A percentile compares a stretch with the other conserved stretches of the same genome.
These are phyloP conservation scores for Trachelus tabidus DNA, from an alignment of 2,888 invertebrate genomes.

Conservation along the genomic window DNA sequence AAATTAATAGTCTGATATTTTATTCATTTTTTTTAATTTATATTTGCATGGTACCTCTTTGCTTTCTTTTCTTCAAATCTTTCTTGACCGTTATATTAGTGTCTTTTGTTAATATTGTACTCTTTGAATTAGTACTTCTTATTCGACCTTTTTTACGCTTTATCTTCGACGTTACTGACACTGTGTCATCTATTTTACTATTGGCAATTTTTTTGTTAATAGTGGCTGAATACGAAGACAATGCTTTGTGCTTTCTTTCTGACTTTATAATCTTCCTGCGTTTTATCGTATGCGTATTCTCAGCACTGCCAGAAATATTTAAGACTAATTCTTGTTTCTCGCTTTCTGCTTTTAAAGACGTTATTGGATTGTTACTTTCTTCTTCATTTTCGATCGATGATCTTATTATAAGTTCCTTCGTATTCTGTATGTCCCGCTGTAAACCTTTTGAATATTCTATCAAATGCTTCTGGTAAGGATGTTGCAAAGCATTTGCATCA, in stretches of 20 bases:
- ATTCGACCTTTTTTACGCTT: conserved; percentile 46
- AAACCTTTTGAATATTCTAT: conserved; percentile 32
- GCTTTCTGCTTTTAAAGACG: conserved; percentile 14
- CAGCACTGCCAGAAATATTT: conserved; percentile 26
- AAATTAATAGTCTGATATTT: background rate
- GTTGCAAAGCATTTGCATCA: conserved; percentile 15
- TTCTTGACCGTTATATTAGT: conserved; percentile 31
- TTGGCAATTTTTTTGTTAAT: conserved; percentile 27
- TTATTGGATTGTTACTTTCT: background rate
- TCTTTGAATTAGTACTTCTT: conserved; percentile 48
- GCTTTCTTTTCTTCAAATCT: conserved; percentile 32
- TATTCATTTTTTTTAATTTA: background rate
- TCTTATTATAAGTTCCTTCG: conserved; percentile 7
- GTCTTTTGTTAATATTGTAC: conserved; percentile 48
- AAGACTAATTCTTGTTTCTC: conserved; percentile 26
- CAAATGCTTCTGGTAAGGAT: conserved; percentile 28
- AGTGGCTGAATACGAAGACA: conserved; percentile 10
- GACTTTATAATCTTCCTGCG: conserved; percentile 15
- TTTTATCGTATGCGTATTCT: conserved; percentile 18
- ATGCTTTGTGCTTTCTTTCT: conserved; percentile 11
- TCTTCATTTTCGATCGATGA: conserved; percentile 3
- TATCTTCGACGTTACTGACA: conserved; percentile 30
- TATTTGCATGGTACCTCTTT: conserved; percentile 28
- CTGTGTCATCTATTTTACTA: conserved; percentile 34
- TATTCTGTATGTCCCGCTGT: conserved; percentile 24